Evolutionary conservation across 2,113 vertebrate species (phyloP).

Genomic region (Herpailurus yagouaroundi): DNA sequence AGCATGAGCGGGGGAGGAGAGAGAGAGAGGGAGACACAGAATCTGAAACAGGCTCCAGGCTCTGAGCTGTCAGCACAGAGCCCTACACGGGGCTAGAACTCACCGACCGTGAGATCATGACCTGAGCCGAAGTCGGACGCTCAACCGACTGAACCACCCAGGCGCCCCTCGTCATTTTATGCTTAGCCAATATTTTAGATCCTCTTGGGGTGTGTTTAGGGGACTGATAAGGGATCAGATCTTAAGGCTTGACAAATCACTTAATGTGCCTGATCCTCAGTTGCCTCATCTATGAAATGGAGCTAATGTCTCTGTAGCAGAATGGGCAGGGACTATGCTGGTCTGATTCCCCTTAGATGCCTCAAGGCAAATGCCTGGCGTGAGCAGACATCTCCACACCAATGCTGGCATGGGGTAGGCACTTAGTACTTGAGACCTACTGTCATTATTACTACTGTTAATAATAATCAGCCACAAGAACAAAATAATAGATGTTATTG

Average conservation of each 20-base stretch:
- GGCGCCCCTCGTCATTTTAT: neutral
- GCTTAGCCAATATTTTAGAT: neutral
- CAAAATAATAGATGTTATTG: neutral
- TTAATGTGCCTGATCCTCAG: neutral
- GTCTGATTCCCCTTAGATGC: neutral
- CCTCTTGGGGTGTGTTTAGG: neutral
- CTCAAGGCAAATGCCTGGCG: neutral
- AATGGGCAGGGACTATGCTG: neutral
- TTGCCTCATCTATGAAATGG: neutral
- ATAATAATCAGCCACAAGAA: neutral
- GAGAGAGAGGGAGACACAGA: too few species aligned
- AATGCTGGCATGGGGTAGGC: neutral
- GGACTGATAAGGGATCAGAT: neutral
- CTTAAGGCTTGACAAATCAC: slow-evolving; percentile 29
- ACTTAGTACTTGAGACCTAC: neutral
- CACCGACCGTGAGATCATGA: too few species aligned
- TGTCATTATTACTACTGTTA: neutral
- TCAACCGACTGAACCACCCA: too few species aligned
- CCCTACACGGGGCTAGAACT: too few species aligned
- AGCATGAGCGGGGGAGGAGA: too few species aligned
- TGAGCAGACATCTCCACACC: neutral
- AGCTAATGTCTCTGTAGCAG: neutral
- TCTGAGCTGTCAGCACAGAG: too few species aligned
- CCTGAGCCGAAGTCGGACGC: too few species aligned
- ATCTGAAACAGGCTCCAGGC: too few species aligned